These are phyloP conservation scores for Enteromius mattozi DNA, from an alignment of 2,797 vertebrate genomes.

Conservation along the genomic window DNA sequence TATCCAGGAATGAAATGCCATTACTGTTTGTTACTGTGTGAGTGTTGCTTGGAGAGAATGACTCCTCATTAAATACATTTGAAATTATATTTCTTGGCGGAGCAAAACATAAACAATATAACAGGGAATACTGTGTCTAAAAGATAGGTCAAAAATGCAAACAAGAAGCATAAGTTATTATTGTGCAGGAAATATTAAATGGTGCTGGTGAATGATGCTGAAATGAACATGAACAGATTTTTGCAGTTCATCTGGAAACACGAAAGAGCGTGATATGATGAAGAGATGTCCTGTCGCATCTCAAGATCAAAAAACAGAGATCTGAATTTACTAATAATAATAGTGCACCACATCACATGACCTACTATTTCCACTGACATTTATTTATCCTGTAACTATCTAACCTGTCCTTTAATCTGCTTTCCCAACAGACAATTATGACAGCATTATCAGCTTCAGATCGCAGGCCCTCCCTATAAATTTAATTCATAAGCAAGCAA, in stretches of 20 bases:
- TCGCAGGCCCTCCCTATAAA: neutral
- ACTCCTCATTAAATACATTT: neutral
- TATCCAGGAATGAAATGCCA: neutral
- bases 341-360: neutral
- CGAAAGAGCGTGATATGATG: neutral
- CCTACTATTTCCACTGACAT: neutral
- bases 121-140: neutral
- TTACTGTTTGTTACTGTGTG: neutral
- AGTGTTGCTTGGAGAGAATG: neutral
- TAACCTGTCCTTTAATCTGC: neutral
- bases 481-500: neutral
- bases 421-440: neutral
- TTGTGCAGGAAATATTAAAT: neutral
- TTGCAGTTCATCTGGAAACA: neutral
- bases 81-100: neutral
- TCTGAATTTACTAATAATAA: neutral
- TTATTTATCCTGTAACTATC: constrained; percentile 13
- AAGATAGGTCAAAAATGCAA: too few relatives aligned
- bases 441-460: neutral
- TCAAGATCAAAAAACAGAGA: constrained; percentile 3
- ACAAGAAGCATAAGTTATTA: neutral
- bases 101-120: neutral
- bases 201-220: neutral
- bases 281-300: neutral
- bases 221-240: too few relatives aligned